phyloP scores from a whole-genome alignment of 2,797 vertebrate species.

The Babyrousa celebensis region DNA sequence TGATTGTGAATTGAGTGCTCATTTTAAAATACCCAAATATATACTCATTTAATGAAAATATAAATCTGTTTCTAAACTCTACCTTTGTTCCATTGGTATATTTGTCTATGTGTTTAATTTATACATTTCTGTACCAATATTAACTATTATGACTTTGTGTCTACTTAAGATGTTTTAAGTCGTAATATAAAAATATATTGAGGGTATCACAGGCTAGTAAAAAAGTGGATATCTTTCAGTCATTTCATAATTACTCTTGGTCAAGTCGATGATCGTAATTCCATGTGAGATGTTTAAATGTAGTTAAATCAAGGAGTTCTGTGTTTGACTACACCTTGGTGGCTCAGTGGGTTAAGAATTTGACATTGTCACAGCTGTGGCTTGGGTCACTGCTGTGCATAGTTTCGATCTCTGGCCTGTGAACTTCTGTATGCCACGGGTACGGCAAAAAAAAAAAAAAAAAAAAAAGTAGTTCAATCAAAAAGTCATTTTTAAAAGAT shows the following conservation, averaged over 20 bases:
- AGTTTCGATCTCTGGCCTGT: no score
- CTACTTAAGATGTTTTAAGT: neutral
- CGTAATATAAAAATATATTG: conserved; percentile 41
- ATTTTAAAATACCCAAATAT: neutral
- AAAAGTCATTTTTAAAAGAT: neutral
- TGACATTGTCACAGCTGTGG: no score
- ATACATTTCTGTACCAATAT: neutral
- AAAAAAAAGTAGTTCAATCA: neutral
- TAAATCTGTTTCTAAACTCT: neutral
- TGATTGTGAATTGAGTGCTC: neutral
- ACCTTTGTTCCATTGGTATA: neutral
- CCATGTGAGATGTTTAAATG: neutral
- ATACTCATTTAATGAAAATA: neutral
- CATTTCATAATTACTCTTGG: neutral
- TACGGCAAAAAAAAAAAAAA: no score
- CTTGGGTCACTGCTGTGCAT: no score
- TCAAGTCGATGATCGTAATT: conserved; percentile 12
- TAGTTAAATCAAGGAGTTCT: neutral
- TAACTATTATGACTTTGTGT: neutral
- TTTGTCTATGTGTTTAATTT: neutral
- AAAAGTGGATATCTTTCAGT: neutral
- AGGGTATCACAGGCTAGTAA: neutral
- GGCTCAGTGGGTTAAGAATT: no score
- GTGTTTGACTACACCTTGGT: no score
- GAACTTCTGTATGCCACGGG: no score